phyloP scores from a whole-genome alignment of 2,113 vertebrate genomes.

The Chaetops frenatus region DNA sequence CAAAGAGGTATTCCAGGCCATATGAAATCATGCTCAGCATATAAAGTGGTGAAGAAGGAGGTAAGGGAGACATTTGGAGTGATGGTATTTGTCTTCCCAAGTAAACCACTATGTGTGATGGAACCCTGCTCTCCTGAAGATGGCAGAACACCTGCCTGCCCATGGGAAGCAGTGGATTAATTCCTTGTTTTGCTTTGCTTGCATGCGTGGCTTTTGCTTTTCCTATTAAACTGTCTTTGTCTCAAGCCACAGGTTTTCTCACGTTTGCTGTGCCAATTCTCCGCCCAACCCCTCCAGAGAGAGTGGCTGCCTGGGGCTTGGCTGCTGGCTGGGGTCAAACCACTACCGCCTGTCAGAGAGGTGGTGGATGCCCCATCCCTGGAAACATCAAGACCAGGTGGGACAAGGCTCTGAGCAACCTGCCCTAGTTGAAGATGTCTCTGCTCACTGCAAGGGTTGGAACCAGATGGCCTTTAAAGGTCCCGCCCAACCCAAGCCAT shows the following conservation, averaged over 20 bases:
- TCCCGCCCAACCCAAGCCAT: not conserved
- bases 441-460: not conserved
- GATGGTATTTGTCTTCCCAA: not conserved
- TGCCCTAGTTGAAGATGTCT: not conserved
- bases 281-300: no score
- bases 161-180: not conserved
- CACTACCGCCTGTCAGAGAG: not conserved
- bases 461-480: not conserved
- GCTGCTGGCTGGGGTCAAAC: not conserved
- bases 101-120: not conserved
- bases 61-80: not conserved
- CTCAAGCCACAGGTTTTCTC: not conserved
- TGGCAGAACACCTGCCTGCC: not conserved
- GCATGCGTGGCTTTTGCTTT: fast-evolving
- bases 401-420: not conserved
- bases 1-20: not conserved
- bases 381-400: not conserved
- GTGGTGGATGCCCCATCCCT: not conserved
- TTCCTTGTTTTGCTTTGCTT: not conserved
- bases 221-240: not conserved
- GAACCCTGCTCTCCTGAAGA: no score
- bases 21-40: not conserved
- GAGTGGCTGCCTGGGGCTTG: not conserved
- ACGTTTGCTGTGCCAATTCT: not conserved
- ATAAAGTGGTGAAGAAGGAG: not conserved